These are phyloP conservation scores for Cottus gobio DNA, from an alignment of 2,113 vertebrate species.

Conservation along the genomic window DNA sequence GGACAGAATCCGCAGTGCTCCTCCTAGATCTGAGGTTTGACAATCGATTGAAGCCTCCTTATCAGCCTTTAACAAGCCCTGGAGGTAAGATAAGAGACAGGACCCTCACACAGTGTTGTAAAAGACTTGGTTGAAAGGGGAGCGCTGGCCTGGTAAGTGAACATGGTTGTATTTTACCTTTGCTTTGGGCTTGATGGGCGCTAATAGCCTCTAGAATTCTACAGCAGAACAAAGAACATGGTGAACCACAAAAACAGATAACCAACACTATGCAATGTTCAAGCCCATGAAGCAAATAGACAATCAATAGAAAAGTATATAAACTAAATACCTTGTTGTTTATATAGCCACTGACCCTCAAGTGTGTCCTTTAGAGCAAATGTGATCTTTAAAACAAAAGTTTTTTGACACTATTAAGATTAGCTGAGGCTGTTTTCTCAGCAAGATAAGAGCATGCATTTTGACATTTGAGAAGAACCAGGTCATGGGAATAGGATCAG, in stretches of 20 bases:
- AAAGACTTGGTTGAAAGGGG: not conserved
- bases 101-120: not conserved
- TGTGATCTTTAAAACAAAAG: slow-evolving; percentile 1
- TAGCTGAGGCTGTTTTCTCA: slow-evolving; percentile 2
- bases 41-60: not conserved
- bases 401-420: not conserved
- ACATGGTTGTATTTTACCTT: not conserved
- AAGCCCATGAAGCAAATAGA: not conserved
- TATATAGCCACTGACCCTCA: not conserved
- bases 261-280: not conserved
- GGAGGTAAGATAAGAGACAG: not conserved
- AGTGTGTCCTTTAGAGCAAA: not conserved
- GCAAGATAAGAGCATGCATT: slow-evolving; percentile 24
- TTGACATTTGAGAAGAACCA: slow-evolving; percentile 47
- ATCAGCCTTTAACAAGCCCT: not conserved
- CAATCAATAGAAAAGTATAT: not conserved
- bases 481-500: slow-evolving; percentile 44
- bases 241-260: not conserved
- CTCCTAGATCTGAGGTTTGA: not conserved
- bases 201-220: not conserved
- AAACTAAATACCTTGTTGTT: not conserved
- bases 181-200: not conserved
- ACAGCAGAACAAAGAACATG: not conserved
- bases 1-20: not conserved
- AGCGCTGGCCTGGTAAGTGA: not conserved